Evolutionary conservation across 2,113 vertebrate genomes (phyloP).

Genomic region (Mormyrus iriodes): DNA sequence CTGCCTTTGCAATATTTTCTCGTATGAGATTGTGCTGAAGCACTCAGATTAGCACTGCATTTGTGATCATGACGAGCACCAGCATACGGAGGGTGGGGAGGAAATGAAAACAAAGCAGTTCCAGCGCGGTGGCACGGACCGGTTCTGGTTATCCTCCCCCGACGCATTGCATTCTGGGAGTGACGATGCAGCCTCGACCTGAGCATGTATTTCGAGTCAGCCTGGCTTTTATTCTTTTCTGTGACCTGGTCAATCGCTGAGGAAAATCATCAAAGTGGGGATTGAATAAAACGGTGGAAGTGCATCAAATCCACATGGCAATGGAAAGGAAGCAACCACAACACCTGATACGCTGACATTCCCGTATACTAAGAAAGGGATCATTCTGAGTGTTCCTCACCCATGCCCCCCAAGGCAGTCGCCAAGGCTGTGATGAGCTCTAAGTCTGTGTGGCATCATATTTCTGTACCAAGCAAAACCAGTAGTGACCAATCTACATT

Average conservation of each 20-base stretch:
- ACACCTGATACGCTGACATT: background rate
- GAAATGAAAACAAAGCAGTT: slow-evolving; percentile 10
- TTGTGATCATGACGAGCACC: background rate
- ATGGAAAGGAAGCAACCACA: background rate
- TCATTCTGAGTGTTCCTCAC: background rate
- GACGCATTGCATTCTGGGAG: background rate
- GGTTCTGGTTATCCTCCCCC: background rate
- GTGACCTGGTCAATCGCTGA: background rate
- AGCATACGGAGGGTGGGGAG: background rate
- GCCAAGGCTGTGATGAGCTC: background rate
- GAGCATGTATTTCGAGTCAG: background rate
- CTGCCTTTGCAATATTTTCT: slow-evolving; percentile 28
- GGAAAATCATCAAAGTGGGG: background rate
- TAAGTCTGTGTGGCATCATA: background rate
- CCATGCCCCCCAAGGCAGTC: background rate
- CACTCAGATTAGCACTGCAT: slow-evolving; percentile 22
- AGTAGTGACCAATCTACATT: background rate
- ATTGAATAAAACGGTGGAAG: background rate
- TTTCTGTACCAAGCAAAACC: background rate
- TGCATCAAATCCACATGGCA: background rate
- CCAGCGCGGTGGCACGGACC: background rate
- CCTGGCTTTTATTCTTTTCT: background rate
- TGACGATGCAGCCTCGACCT: background rate
- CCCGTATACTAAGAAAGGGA: background rate
- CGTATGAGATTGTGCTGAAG: slow-evolving; percentile 28